phyloP scores from a whole-genome alignment of 1,140 invertebrate genomes.

The Micrasema longulum region DNA sequence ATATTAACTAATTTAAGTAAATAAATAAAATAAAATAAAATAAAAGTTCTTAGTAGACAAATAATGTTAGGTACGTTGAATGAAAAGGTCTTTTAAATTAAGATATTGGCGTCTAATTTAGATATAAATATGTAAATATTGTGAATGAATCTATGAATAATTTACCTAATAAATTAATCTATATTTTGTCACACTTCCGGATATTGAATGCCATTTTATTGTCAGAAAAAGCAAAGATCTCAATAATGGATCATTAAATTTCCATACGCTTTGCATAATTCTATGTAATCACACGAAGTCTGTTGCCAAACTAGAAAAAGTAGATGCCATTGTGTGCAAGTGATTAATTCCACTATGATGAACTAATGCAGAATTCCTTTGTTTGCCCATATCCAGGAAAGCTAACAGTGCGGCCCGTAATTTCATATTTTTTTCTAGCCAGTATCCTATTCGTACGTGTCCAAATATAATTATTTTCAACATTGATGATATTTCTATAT shows the following conservation, averaged over 20 bases:
- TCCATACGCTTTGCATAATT: constrained; percentile 23
- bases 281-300: constrained; percentile 31
- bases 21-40: too few relatives aligned
- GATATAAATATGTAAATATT: too few relatives aligned
- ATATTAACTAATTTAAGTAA: too few relatives aligned
- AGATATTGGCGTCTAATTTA: too few relatives aligned
- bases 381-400: constrained; percentile 7
- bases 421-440: too few relatives aligned
- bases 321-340: constrained; percentile 23
- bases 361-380: constrained; percentile 41
- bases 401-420: not conserved
- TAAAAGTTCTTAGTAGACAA: too few relatives aligned
- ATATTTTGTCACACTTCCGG: constrained; percentile 1
- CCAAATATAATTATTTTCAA: too few relatives aligned
- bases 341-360: constrained; percentile 31
- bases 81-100: too few relatives aligned
- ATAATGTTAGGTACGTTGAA: too few relatives aligned
- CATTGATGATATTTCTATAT: too few relatives aligned
- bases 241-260: constrained; percentile 11
- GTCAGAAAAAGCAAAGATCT: constrained; percentile 6
- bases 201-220: not conserved
- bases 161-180: not conserved
- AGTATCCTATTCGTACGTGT: too few relatives aligned
- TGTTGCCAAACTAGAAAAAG: constrained; percentile 30
- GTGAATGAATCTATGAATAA: too few relatives aligned